Base-by-base conservation (phyloP, 1,140 invertebrate genomes). In the Dryas iulia region DNA sequence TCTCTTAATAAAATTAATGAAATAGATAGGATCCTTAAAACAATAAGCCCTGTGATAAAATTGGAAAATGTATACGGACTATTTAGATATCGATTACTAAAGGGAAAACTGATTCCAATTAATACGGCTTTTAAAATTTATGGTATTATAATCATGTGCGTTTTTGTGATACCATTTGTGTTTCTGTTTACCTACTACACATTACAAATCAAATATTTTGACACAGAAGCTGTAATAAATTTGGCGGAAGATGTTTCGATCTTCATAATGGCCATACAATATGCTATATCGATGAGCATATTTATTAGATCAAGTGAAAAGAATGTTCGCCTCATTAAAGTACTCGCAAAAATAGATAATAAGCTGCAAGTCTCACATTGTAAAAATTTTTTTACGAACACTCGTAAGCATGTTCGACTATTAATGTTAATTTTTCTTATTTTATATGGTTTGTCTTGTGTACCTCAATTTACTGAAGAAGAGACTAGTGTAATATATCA, bases 291-390 rank as follows among this genome's bases (percentile, higher is more conserved):
- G 23, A 66, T 80, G 6, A 59, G 74, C 25, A 64, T 73, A 4
- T 59, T 72, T 6, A 74, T 78, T 11, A 35, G 59, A 24, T 30
- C 73, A 28, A 74, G 56, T 14, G 28, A 72, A 12, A 66, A 56
- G 0, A 80, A 83, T 58, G 78, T 80, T 23, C 25, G 30, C 1
- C 73, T 86, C 6, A 65, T 90, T 14, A 71, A 47, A 54, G 53
- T 52, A 0, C 60, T 90, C 6, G 69, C 71, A 11, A 59, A 77
- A n/a, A 67, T 84, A 5, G 86, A 90, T 60, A 21, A 21, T 1
- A 75, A 35, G 6, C 59, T 90, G 3, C 69, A 75, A 11, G 63
- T 84, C 1, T 57, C 62, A 25, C 6, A 10, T 2, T 69, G 78
- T 53, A 61, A 56, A 21, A 61, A 75, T 8, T 79, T 73, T 60